phyloP scores from a whole-genome alignment of 2,113 vertebrate species.

The Stegostoma tigrinum region DNA sequence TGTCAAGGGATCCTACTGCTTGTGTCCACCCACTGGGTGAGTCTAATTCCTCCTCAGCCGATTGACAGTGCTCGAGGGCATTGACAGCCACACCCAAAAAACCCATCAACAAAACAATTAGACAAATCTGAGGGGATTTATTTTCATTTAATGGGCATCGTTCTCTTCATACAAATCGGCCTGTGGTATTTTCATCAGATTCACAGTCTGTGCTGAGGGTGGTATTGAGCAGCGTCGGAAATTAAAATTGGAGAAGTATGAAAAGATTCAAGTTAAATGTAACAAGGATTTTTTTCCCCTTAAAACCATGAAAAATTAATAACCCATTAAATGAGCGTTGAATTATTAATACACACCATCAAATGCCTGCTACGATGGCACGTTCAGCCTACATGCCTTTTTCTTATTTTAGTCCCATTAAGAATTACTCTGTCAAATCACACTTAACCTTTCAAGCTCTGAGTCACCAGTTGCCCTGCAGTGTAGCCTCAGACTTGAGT shows the following conservation, averaged over 20 bases:
- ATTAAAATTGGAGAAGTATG: not conserved
- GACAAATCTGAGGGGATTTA: not conserved
- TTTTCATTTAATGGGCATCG: not conserved
- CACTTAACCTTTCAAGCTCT: slow-evolving; percentile 27
- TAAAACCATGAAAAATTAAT: slow-evolving; percentile 32
- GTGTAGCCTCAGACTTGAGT: not conserved
- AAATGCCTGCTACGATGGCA: not conserved
- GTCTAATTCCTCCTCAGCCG: not conserved
- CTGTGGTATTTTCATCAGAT: not conserved
- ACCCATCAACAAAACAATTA: not conserved
- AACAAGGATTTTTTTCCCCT: slow-evolving; percentile 11
- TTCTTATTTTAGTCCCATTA: slow-evolving; percentile 23
- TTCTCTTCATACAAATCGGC: not conserved
- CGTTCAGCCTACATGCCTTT: not conserved
- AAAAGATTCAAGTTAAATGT: slow-evolving; percentile 3
- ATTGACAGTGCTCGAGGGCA: not conserved
- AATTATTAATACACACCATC: slow-evolving; percentile 34
- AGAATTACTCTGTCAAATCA: slow-evolving; percentile 25
- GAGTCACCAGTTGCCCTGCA: not conserved
- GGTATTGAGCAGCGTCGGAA: not conserved
- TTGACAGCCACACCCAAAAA: too few species aligned
- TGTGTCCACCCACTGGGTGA: not conserved
- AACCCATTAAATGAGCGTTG: slow-evolving; percentile 36
- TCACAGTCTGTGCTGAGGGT: not conserved
- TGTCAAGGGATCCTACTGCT: not conserved